A percentile compares a stretch with the other conserved stretches of the same genome.
Conservation (phyloP, 2,113 vertebrate species). For the Nothocercus nigrocapillus region DNA sequence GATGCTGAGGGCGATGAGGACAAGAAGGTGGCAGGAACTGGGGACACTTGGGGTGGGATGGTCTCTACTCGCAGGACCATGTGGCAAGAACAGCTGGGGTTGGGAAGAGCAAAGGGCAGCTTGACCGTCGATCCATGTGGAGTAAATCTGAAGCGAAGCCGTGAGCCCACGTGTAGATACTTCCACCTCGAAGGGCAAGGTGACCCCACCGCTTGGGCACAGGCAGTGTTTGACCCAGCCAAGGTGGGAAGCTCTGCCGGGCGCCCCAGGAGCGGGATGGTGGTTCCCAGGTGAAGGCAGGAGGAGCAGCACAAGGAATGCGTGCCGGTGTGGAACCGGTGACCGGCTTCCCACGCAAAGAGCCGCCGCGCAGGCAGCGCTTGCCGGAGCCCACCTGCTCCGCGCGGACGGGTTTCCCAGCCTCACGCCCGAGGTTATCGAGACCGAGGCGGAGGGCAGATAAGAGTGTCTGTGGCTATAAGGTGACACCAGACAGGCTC, state of each 20-base stretch:
- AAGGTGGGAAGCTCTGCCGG: not conserved
- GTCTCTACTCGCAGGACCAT: not conserved
- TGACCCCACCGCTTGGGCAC: not conserved
- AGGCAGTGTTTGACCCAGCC: not conserved
- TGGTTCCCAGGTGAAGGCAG: too few relatives aligned
- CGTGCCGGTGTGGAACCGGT: fast-evolving
- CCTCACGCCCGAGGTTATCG: fast-evolving
- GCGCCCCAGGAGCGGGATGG: too few relatives aligned
- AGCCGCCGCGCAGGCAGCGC: too few relatives aligned
- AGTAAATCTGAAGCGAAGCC: not conserved
- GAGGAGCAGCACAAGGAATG: not conserved
- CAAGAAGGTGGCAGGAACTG: not conserved
- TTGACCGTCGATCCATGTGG: not conserved
- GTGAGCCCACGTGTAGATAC: not conserved
- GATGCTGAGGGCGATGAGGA: not conserved
- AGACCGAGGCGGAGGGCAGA: not conserved
- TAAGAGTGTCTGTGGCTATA: not conserved
- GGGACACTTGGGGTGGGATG: not conserved
- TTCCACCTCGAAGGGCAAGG: not conserved
- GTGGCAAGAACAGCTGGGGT: fast-evolving
- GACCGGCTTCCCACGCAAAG: fast-evolving
- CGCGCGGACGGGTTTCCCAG: fast-evolving
- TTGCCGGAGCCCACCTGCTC: not conserved
- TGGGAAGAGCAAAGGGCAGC: not conserved
- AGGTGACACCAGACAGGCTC: not conserved